Evolutionary conservation across 1,140 invertebrate species (phyloP), one percentile per base, ranked within the genome.

Genomic region (Philotrypesis tridentata): DNA sequence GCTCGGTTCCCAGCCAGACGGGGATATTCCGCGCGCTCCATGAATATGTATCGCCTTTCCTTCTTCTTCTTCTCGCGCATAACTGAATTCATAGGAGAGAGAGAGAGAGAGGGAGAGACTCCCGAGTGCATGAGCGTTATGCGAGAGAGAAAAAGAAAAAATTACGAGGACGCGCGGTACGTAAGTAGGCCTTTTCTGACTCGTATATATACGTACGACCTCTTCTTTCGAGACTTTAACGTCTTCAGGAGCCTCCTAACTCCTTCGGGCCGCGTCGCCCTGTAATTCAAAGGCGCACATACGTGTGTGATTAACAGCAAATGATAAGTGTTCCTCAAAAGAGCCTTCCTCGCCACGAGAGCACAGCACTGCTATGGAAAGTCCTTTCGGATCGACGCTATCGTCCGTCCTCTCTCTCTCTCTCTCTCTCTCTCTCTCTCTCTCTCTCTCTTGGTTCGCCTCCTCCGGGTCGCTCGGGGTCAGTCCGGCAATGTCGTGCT

Each of bases 31-130:
- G 48, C 48, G 48, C 48, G 21, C 79, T 40, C 82, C 86, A 88
- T 88, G 87, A 88, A 88, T 88, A 88, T 88, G 86, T 86, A 88
- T 86, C 85, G 87, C 25, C 76, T 86, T 70, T 12, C 63, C 70
- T 31, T 48, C n/a, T 17, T 21, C 33, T 23, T 48, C 23, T 73
- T 21, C 71, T 60, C 43, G 71, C 82, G 84, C 78, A 88, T 88
- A 87, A 87, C 85, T 87, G 82, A 87, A 87, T 88, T 87, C 87
- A 87, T 87, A 84, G 78, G 9, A 67, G 80, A 74, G n/a, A n/a
- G n/a, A n/a, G n/a, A n/a, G n/a, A n/a, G n/a, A n/a, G n/a, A n/a
- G n/a, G n/a, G n/a, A n/a, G n/a, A n/a, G n/a, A n/a, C n/a, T 4
- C 12, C 55, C 17, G 23, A n/a, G 12, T 37, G 55, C 29, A 63